Evolutionary conservation across 2,888 invertebrate species (phyloP).

Genomic region (Toxonevra muliebris): DNA sequence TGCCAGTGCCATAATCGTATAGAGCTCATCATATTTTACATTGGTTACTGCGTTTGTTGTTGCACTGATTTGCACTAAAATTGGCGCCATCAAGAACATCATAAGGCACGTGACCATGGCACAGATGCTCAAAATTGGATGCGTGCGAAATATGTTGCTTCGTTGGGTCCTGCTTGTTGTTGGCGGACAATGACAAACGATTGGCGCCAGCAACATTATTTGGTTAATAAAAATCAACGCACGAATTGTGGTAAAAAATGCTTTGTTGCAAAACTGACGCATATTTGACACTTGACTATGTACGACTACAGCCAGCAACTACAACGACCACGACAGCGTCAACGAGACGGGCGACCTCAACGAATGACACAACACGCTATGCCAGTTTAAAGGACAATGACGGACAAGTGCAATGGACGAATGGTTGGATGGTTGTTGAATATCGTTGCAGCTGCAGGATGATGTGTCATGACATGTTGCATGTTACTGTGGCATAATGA

Average conservation of each 20-base stretch:
- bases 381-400: too few relatives aligned
- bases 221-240: conserved; percentile 48
- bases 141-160: conserved; percentile 19
- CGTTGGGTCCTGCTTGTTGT: background rate
- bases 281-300: background rate
- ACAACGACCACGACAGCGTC: background rate
- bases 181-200: conserved; percentile 15
- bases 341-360: background rate
- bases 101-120: conserved; percentile 5
- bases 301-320: background rate
- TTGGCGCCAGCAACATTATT: conserved; percentile 48
- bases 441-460: too few relatives aligned
- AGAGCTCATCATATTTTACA: conserved; percentile 31
- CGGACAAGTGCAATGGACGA: too few relatives aligned
- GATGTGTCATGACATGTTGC: too few relatives aligned
- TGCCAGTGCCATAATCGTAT: conserved; percentile 30
- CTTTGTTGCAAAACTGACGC: conserved; percentile 41
- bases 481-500: too few relatives aligned
- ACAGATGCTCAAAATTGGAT: conserved; percentile 3
- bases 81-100: conserved; percentile 6
- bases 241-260: conserved; percentile 45
- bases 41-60: conserved; percentile 9
- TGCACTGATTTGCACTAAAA: conserved; percentile 17
- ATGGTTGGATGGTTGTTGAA: too few relatives aligned
- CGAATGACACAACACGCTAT: too few relatives aligned